Evolutionary conservation across 2,113 vertebrate genomes (phyloP).

Genomic region (Paradoxurus hermaphroditus): DNA sequence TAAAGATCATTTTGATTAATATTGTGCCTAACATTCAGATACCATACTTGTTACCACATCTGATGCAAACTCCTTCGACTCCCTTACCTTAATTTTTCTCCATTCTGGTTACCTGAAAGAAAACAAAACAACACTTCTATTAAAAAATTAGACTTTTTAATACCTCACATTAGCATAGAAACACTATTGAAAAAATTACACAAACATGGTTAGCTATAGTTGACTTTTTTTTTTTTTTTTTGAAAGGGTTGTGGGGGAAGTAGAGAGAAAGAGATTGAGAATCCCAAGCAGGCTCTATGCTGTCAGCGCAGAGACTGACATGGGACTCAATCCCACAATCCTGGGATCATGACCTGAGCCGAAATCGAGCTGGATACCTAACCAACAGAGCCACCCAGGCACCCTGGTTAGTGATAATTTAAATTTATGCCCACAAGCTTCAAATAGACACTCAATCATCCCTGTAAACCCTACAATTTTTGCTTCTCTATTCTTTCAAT

Average conservation of each 20-base stretch:
- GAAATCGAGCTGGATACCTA: too few relatives aligned
- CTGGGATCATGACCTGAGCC: too few relatives aligned
- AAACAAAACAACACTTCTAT: background rate
- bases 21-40: background rate
- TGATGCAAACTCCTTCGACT: background rate
- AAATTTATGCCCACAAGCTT: background rate
- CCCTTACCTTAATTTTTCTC: background rate
- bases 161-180: background rate
- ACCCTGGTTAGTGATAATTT: background rate
- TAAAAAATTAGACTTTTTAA: background rate
- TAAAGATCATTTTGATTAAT: background rate
- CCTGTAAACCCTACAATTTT: background rate
- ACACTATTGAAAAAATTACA: background rate
- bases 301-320: too few relatives aligned
- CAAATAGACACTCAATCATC: background rate
- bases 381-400: too few relatives aligned
- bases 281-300: too few relatives aligned
- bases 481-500: background rate
- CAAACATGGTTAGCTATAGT: background rate
- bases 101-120: background rate
- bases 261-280: too few relatives aligned
- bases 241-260: too few relatives aligned
- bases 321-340: too few relatives aligned
- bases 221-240: too few relatives aligned
- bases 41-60: background rate